Evolutionary conservation across 37 sponge, comb jelly and placozoan species (phyloP).

Genomic region (Beroe ovata): DNA sequence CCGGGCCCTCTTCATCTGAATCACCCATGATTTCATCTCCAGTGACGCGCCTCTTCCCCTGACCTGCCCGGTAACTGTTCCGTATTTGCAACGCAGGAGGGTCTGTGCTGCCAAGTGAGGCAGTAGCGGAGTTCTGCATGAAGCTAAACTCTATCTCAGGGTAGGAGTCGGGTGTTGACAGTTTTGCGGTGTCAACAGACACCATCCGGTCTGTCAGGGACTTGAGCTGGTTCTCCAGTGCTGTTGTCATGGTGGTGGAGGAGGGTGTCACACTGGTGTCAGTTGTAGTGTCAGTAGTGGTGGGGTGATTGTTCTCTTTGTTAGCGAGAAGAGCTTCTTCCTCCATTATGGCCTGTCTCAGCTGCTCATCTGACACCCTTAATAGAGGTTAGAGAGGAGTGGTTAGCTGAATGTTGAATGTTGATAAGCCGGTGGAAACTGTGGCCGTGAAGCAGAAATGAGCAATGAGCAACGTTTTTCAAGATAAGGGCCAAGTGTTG

Average conservation of each 20-base stretch:
- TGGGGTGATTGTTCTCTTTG: conserved; percentile 15
- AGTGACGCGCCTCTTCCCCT: background rate
- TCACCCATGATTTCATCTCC: background rate
- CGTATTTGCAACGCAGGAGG: conserved; percentile 18
- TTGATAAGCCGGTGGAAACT: no score
- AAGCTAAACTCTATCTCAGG: conserved; percentile 61
- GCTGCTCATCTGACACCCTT: conserved; percentile 26
- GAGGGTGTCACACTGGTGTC: background rate
- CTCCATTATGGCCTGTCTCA: conserved; percentile 28
- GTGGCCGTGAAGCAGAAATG: no score
- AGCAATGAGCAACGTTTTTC: no score
- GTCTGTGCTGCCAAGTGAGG: no score
- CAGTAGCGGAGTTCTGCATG: conserved; percentile 26
- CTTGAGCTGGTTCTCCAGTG: background rate
- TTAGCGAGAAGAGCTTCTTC: conserved; percentile 17
- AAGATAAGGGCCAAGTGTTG: no score
- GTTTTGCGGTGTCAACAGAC: background rate
- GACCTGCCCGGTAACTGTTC: background rate
- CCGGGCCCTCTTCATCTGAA: background rate
- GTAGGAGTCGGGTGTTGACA: background rate
- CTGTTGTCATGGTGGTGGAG: background rate
- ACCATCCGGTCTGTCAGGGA: background rate
- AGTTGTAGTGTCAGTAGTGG: background rate
- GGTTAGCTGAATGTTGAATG: no score
- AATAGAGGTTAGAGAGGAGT: background rate